Evolutionary conservation across 2,113 vertebrate genomes (phyloP).

Genomic region (Calonectris borealis): DNA sequence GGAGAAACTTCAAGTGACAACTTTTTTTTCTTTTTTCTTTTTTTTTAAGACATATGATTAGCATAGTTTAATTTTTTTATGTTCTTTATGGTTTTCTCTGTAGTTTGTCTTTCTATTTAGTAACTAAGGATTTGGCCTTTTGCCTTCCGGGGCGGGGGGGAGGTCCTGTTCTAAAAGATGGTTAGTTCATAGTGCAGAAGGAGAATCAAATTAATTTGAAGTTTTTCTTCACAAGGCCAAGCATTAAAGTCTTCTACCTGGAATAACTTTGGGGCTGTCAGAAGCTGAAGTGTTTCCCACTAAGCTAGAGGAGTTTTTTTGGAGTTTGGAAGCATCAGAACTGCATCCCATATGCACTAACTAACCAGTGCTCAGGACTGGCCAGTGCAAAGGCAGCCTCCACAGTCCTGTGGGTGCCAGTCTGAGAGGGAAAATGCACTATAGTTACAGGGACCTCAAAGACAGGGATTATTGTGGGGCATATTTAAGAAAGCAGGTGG

Average conservation of each 20-base stretch:
- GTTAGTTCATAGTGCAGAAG: background rate
- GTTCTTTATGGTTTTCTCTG: background rate
- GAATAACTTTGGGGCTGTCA: background rate
- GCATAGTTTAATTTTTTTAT: background rate
- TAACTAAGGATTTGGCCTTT: background rate
- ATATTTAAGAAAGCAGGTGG: background rate
- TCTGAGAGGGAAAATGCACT: background rate
- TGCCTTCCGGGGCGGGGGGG: background rate
- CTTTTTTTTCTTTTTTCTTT: too few relatives aligned
- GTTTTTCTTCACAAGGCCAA: background rate
- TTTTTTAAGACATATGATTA: background rate
- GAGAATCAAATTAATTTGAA: background rate
- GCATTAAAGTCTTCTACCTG: background rate
- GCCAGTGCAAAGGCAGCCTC: background rate
- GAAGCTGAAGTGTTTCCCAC: background rate
- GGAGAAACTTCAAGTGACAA: background rate
- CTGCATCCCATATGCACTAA: background rate
- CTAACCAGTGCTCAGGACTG: background rate
- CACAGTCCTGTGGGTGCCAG: background rate
- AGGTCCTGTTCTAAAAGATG: background rate
- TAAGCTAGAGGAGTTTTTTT: background rate
- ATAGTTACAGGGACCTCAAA: background rate
- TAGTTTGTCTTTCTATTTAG: background rate
- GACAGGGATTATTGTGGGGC: background rate
- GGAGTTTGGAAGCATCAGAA: background rate